phyloP scores from a whole-genome alignment of 2,113 vertebrate species.

The Epinephelus fuscoguttatus region DNA sequence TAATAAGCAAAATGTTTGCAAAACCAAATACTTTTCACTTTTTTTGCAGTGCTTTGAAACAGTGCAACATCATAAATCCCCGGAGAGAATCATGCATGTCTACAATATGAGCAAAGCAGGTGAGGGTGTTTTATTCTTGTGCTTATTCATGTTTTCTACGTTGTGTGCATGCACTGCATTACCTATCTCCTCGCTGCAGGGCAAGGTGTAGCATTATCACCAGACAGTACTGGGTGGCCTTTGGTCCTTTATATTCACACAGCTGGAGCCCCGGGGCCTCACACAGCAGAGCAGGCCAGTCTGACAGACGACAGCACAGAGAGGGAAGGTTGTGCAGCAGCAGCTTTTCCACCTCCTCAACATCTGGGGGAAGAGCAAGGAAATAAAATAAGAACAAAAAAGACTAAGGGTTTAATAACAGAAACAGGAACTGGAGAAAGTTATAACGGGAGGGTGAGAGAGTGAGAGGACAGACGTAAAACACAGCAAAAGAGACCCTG shows the following conservation, averaged over 20 bases:
- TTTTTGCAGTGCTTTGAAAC: neutral
- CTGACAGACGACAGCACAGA: constrained; percentile 85
- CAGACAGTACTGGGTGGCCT: constrained; percentile 87
- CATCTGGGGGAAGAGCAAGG: constrained; percentile 62
- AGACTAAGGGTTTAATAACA: constrained; percentile 1
- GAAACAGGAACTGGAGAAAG: neutral
- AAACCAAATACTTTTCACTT: neutral
- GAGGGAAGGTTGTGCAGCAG: constrained; percentile 86
- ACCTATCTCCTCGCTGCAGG: constrained; percentile 90
- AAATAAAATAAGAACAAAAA: constrained; percentile 20
- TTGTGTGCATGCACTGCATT: neutral
- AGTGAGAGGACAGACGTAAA: constrained; percentile 5
- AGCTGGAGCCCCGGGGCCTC: constrained; percentile 79
- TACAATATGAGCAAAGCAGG: neutral
- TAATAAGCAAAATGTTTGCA: neutral
- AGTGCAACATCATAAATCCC: neutral
- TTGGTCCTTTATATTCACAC: constrained; percentile 81
- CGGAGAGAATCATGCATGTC: neutral
- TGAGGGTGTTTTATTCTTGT: neutral
- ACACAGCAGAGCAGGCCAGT: constrained; percentile 87
- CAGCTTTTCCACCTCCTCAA: constrained; percentile 84
- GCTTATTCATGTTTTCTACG: neutral
- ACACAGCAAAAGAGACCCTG: constrained; percentile 7
- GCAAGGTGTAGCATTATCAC: constrained; percentile 88
- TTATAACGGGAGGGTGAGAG: neutral